Conservation (phyloP, 2,113 vertebrate genomes). For the Castor canadensis region DNA sequence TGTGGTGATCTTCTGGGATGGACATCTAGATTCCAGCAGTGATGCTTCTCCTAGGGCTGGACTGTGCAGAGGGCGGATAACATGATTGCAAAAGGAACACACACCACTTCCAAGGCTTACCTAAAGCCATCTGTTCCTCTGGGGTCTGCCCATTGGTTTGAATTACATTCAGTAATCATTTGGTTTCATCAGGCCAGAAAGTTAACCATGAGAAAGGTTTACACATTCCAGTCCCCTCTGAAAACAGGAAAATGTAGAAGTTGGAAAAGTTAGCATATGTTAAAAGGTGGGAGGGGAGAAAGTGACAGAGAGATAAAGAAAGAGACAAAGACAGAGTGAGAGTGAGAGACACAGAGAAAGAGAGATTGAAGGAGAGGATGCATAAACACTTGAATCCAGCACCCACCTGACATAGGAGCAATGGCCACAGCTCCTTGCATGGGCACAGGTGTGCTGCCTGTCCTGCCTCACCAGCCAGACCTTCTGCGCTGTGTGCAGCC, state of each 20-base stretch:
- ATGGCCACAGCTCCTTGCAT: not conserved
- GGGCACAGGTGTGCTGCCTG: accelerated
- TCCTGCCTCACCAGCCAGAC: too few relatives aligned
- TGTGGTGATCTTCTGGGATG: not conserved
- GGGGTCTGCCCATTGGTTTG: not conserved
- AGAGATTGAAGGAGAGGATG: not conserved
- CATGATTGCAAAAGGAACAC: not conserved
- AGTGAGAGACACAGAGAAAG: too few relatives aligned
- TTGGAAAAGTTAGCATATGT: not conserved
- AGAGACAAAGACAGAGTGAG: too few relatives aligned
- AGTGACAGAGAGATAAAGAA: too few relatives aligned
- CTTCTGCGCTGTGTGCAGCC: accelerated
- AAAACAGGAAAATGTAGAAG: conserved; percentile 11
- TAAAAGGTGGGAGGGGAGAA: too few relatives aligned
- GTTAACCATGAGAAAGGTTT: not conserved
- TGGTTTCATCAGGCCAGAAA: conserved; percentile 31
- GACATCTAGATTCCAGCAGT: not conserved
- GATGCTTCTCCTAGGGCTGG: not conserved
- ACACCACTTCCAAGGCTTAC: not conserved
- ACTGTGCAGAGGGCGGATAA: not conserved
- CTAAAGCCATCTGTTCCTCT: not conserved
- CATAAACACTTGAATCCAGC: too few relatives aligned
- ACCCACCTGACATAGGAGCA: too few relatives aligned
- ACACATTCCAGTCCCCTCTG: not conserved
- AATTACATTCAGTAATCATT: not conserved